Percentiles rank a stretch among this genome's conserved stretches.
phyloP scores from a whole-genome alignment of 2,113 vertebrate genomes.

The Halcyon senegalensis region DNA sequence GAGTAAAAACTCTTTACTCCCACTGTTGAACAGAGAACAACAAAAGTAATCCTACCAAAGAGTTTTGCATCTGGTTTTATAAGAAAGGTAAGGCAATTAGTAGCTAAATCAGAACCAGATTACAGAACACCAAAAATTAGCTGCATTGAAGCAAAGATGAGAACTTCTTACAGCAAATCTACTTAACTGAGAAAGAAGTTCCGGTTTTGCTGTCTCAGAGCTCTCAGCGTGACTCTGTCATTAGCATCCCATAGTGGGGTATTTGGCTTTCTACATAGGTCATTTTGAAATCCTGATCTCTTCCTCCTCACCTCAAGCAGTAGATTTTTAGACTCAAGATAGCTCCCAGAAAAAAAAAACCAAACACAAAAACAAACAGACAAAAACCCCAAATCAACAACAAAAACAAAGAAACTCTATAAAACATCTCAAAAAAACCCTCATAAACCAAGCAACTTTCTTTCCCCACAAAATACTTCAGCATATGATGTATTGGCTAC shows the following conservation, averaged over 20 bases:
- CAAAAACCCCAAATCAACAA: background rate
- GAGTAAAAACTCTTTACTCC: background rate
- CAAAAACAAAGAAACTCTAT: background rate
- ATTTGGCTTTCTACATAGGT: background rate
- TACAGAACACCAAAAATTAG: background rate
- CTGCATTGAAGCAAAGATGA: background rate
- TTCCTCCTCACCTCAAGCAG: background rate
- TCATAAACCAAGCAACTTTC: background rate
- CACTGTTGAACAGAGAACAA: background rate
- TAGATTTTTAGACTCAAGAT: background rate
- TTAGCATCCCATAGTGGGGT: background rate
- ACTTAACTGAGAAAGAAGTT: background rate
- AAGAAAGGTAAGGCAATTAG: background rate
- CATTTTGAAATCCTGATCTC: background rate
- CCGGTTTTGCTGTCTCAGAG: background rate
- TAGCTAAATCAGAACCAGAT: background rate
- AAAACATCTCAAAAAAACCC: rapidly evolving
- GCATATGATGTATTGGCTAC: background rate
- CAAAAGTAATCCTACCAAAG: background rate
- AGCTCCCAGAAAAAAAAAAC: background rate
- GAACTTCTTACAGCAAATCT: background rate
- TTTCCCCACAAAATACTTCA: background rate
- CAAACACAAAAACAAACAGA: background rate
- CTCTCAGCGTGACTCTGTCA: background rate
- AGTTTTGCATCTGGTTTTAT: background rate